Evolutionary conservation across 2,888 invertebrate species (phyloP), one percentile per base, ranked within the genome.

Genomic region (Toxonevra muliebris): DNA sequence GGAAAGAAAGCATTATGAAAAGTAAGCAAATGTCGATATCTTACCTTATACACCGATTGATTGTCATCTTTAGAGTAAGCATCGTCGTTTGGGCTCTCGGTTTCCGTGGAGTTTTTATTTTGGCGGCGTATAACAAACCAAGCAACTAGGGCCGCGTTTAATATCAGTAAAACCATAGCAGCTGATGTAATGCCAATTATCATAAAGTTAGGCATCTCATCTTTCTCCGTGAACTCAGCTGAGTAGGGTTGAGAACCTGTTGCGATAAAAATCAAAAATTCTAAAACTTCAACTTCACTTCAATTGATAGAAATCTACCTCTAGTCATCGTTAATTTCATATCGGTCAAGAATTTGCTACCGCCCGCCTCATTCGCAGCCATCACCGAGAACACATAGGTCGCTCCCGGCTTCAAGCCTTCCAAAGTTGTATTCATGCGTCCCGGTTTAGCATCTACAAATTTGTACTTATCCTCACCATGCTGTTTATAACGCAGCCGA

Each of bases 51-150:
- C 2, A 82, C 83, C 0, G 82, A 83, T 61, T 84, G 83, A 55
- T 78, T 81, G 61, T 83, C 82, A 52, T 84, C 83, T 74, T 83
- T 83, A 19, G 84, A 83, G 72, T 83, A 83, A 53, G 82, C 84
- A 70, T 83, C 82, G 55, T 84, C 84, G 54, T 79, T 80, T 61
- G 78, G 82, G 43, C 80, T 77, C 69, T 83, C 83, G 7, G 77
- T 74, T 60, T 83, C 84, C 3, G 77, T 72, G n/a, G 82, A 76
- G 1, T 75, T 75, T 62, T 83, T 83, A 42, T 83, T 83, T 69
- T 84, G 82, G 0, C 82, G 77, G 0, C 82, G 75, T 12, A 83
- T 84, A 0, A 83, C 84, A 63, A 84, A 83, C 84, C 82, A 83
- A 12, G 82, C 82, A 3, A 83, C 82, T 20, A 83, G 71, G 0